These are phyloP conservation scores for Aythya baeri DNA, from an alignment of 2,113 vertebrate genomes.

Conservation along the genomic window DNA sequence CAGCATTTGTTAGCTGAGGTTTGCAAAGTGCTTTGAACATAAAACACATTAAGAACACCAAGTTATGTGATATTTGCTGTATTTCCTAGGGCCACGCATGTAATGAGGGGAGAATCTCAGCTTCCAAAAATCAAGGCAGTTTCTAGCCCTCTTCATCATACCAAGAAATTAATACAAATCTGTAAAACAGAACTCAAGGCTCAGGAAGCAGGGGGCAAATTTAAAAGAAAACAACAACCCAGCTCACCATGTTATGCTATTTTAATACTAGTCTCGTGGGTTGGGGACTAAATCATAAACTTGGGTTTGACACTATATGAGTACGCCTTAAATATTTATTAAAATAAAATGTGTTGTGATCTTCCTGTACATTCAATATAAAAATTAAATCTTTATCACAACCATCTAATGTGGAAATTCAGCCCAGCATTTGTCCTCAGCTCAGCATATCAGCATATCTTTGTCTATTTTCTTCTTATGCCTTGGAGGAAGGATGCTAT, in stretches of 20 bases:
- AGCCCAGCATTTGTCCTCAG: neutral
- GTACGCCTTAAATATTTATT: neutral
- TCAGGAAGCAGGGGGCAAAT: conserved; percentile 1
- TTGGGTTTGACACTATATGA: neutral
- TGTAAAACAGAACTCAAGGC: neutral
- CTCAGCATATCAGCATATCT: neutral
- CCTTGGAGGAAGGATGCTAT: neutral
- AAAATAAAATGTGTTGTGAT: neutral
- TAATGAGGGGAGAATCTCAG: conserved; percentile 13
- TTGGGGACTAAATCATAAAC: neutral
- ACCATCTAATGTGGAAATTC: neutral
- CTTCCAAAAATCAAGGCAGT: neutral
- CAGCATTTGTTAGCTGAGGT: neutral
- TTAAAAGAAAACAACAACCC: neutral
- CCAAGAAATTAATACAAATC: neutral
- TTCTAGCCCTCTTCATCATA: neutral
- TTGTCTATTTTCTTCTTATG: neutral
- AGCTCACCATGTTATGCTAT: neutral
- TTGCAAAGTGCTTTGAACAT: conserved; percentile 20
- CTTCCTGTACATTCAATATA: neutral
- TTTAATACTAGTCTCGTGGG: neutral
- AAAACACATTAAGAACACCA: neutral
- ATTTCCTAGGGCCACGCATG: conserved; percentile 19
- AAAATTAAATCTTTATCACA: neutral
- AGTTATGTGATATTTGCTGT: conserved; percentile 18